phyloP scores from a whole-genome alignment of 1,140 invertebrate species.

The Branchinecta lynchi region DNA sequence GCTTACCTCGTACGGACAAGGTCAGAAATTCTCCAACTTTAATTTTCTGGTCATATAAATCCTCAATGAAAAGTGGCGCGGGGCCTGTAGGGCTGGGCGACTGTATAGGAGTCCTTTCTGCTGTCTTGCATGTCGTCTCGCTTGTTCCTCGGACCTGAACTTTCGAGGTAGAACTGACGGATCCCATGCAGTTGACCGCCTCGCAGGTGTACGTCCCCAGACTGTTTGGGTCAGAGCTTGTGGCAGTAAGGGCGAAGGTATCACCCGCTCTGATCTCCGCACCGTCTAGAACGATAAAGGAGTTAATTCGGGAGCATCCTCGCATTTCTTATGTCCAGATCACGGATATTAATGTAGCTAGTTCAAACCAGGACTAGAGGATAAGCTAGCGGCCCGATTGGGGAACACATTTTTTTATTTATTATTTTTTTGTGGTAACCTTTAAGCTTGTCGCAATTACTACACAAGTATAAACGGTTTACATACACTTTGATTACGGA shows the following conservation, averaged over 20 bases:
- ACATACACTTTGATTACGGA: too few species aligned
- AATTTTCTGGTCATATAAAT: constrained; percentile 50
- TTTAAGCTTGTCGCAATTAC: too few species aligned
- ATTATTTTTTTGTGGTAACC: too few species aligned
- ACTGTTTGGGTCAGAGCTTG: constrained; percentile 59
- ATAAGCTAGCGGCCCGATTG: too few species aligned
- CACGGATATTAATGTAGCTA: too few species aligned
- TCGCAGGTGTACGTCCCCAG: constrained; percentile 69
- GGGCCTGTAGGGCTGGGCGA: background rate
- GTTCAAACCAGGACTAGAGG: too few species aligned
- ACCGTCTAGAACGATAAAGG: constrained; percentile 14
- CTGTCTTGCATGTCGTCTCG: constrained; percentile 42
- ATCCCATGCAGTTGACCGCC: constrained; percentile 71
- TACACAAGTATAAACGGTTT: too few species aligned
- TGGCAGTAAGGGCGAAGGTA: constrained; percentile 64
- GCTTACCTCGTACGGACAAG: constrained; percentile 52
- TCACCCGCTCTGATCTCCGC: constrained; percentile 48
- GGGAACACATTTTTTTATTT: too few species aligned
- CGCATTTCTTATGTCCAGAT: too few species aligned
- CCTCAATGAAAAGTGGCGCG: constrained; percentile 47
- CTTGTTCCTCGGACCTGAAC: constrained; percentile 54
- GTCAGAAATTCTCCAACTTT: constrained; percentile 55
- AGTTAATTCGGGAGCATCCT: too few species aligned
- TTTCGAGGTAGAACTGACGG: constrained; percentile 58
- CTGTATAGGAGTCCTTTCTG: constrained; percentile 30